Evolutionary conservation across 2,797 vertebrate genomes (phyloP), one percentile per base, ranked within the genome.

Genomic region (Scyliorhinus canicula): DNA sequence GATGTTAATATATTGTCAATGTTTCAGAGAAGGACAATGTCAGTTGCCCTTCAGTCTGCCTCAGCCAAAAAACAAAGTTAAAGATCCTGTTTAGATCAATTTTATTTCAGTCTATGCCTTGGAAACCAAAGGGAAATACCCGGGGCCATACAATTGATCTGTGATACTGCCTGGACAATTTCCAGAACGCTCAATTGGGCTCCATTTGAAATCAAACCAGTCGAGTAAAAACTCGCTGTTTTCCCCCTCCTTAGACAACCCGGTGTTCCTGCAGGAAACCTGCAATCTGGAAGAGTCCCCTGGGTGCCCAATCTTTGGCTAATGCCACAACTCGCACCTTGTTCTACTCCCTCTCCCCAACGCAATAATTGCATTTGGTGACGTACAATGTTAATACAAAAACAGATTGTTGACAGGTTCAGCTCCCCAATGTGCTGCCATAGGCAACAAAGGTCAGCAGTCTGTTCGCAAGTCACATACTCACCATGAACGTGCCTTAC

Each of bases 321-420:
- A 24, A 47, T 82, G 21, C 1, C 44, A 47, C 19, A 4, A 24
- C 19, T 6, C 21, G 47, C 1, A 47, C 79, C 79, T 57, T 57
- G 88, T 44, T 90, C 86, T 14, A 90, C 86, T 44, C 47, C 3
- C 31, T 94, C 1, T 50, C 67, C 67, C 47, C 47, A 4, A 74
- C 63, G 67, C 19, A 94, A 94, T 94, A 94, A 94, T 94, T 65
- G 47, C 47, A 35, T 44, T 28, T 35, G 47, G 9, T 94, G 93
- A 74, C 93, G 67, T 93, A 12, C 47, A 52, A 19, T 44, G 21
- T 47, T 47, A 24, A 47, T 57, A 35, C n/a, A 60, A 74, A 47
- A 94, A 7, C 47, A 52, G 47, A 1, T 5, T n/a, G 12, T 31
- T 60, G 35, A n/a, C n/a, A 65, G 35, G 7, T 44, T 60, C 88